Conservation (phyloP, 2,797 vertebrate species). For the Sphenopsis melanotis region DNA sequence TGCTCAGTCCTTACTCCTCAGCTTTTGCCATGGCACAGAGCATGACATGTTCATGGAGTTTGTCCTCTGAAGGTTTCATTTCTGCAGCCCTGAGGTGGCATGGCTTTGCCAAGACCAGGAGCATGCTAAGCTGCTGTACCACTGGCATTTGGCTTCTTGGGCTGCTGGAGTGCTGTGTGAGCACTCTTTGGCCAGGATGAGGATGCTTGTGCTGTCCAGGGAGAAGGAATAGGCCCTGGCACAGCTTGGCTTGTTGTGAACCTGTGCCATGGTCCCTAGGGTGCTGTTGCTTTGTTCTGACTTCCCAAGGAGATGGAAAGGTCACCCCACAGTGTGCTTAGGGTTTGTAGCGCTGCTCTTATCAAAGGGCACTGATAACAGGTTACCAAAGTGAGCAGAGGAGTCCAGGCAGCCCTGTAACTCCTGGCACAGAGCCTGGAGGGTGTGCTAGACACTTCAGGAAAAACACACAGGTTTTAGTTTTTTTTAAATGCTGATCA, state of each 20-base stretch:
- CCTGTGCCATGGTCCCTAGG: background rate
- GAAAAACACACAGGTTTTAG: background rate
- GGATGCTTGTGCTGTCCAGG: fast-evolving
- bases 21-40: background rate
- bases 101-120: background rate
- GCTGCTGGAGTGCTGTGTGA: background rate
- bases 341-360: background rate
- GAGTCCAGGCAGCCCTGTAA: background rate
- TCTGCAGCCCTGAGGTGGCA: background rate
- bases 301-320: slow-evolving; percentile 28
- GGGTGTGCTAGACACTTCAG: background rate
- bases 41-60: background rate
- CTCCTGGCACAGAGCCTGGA: background rate
- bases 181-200: background rate
- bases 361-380: slow-evolving; percentile 1
- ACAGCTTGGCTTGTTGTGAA: background rate
- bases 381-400: background rate
- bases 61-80: background rate
- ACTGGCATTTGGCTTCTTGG: background rate
- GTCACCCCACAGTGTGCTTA: background rate
- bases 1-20: background rate
- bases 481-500: background rate
- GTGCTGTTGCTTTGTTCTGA: background rate
- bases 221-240: background rate
- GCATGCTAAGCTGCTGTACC: background rate